Percentiles rank a stretch among this genome's conserved stretches.
phyloP scores from a whole-genome alignment of 2,797 vertebrate genomes.

The Erethizon dorsatum region DNA sequence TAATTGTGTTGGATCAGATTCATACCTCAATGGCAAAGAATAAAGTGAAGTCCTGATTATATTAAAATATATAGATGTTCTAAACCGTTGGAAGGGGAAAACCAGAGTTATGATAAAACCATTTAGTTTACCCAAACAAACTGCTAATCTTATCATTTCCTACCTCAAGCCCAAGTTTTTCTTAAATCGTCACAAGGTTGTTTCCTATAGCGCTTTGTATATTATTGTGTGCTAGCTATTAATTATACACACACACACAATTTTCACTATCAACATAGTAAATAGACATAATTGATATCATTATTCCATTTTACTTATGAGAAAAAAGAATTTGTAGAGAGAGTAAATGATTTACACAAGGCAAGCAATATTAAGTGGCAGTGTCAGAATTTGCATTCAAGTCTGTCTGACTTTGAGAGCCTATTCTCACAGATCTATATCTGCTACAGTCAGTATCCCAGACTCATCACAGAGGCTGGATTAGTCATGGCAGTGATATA shows the following conservation, averaged over 20 bases:
- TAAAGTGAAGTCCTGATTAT: not conserved
- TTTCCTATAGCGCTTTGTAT: not conserved
- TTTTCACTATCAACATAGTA: not conserved
- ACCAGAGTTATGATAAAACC: not conserved
- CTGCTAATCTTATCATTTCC: constrained; percentile 34
- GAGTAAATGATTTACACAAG: constrained; percentile 5
- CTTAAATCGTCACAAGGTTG: not conserved
- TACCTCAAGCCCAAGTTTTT: not conserved
- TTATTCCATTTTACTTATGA: constrained; percentile 2
- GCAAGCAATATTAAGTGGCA: not conserved
- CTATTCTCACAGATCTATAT: not conserved
- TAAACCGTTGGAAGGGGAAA: not conserved
- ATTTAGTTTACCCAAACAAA: constrained; percentile 31
- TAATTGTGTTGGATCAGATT: constrained; percentile 2
- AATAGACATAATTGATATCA: not conserved
- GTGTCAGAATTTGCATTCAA: not conserved
- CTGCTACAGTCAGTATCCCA: not conserved
- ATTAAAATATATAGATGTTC: not conserved
- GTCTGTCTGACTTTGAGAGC: not conserved
- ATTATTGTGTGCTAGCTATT: not conserved
- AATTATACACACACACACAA: not conserved
- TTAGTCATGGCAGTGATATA: not conserved
- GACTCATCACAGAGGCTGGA: not conserved
- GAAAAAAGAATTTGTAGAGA: not conserved
- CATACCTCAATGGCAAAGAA: not conserved